Conservation (phyloP, 1,140 invertebrate genomes). For the Bombyx mori region DNA sequence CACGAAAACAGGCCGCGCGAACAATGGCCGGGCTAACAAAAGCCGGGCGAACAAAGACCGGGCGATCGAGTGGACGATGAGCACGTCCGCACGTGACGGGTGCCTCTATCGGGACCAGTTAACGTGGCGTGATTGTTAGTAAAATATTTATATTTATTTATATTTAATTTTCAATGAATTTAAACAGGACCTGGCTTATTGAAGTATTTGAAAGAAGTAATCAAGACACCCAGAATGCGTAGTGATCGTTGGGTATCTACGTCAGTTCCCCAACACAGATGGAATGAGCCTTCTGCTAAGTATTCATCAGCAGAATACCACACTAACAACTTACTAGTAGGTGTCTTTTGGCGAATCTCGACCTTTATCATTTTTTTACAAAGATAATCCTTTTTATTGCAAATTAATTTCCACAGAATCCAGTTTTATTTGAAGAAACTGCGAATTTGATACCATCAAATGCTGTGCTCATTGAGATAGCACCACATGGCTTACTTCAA, state of each 20-base stretch:
- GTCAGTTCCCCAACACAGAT: constrained; percentile 80
- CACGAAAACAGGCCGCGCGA: too few species aligned
- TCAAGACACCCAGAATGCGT: constrained; percentile 75
- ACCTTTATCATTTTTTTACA: background rate
- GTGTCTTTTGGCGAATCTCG: background rate
- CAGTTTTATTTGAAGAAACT: constrained; percentile 89
- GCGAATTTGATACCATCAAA: constrained; percentile 80
- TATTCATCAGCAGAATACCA: constrained; percentile 89
- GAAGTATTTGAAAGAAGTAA: constrained; percentile 77
- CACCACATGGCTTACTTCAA: constrained; percentile 85
- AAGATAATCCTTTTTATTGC: background rate
- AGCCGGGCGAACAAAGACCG: too few species aligned
- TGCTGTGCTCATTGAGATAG: constrained; percentile 83
- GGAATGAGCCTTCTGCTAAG: constrained; percentile 76
- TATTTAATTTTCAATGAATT: too few species aligned
- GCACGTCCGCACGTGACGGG: too few species aligned
- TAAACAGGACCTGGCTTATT: constrained; percentile 74
- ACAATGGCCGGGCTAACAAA: too few species aligned
- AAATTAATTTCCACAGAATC: constrained; percentile 41
- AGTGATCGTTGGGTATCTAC: constrained; percentile 87
- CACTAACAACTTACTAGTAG: constrained; percentile 79
- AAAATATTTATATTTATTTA: too few species aligned
- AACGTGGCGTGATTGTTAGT: too few species aligned
- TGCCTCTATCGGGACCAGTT: too few species aligned
- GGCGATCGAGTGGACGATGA: too few species aligned